phyloP scores from a whole-genome alignment of 2,888 invertebrate genomes.

The Spatulosminthurus flaviceps region DNA sequence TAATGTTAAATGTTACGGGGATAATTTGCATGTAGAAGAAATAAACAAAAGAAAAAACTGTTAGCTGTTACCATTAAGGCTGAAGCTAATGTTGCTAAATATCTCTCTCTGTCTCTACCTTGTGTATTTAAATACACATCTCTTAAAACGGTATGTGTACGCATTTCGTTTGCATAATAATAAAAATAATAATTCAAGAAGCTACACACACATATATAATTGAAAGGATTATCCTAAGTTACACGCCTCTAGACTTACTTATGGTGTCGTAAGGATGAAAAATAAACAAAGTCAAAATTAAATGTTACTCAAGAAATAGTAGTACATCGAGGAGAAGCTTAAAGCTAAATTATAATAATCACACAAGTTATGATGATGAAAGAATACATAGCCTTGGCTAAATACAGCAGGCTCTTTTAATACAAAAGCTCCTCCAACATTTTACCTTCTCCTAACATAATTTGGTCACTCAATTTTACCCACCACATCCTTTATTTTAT shows the following conservation, averaged over 20 bases:
- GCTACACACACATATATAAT: neutral
- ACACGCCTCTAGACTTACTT: neutral
- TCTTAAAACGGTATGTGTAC: neutral
- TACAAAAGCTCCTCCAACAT: no score
- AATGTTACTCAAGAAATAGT: no score
- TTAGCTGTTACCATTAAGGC: neutral
- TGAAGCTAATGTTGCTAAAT: neutral
- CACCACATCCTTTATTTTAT: neutral
- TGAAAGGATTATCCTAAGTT: neutral
- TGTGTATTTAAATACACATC: neutral
- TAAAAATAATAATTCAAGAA: neutral
- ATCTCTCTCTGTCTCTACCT: neutral
- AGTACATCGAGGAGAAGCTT: no score
- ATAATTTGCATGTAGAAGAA: conserved; percentile 20
- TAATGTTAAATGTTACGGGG: no score
- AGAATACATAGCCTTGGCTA: neutral
- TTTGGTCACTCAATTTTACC: neutral
- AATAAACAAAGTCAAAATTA: neutral
- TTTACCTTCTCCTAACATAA: no score
- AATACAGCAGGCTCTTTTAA: neutral
- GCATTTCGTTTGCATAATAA: conserved; percentile 4
- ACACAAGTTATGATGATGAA: neutral
- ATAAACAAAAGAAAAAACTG: conserved; percentile 7
- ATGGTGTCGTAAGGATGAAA: neutral
- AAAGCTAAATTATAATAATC: neutral